phyloP scores from a whole-genome alignment of 2,113 vertebrate genomes.

The Emydocephalus ijimae region DNA sequence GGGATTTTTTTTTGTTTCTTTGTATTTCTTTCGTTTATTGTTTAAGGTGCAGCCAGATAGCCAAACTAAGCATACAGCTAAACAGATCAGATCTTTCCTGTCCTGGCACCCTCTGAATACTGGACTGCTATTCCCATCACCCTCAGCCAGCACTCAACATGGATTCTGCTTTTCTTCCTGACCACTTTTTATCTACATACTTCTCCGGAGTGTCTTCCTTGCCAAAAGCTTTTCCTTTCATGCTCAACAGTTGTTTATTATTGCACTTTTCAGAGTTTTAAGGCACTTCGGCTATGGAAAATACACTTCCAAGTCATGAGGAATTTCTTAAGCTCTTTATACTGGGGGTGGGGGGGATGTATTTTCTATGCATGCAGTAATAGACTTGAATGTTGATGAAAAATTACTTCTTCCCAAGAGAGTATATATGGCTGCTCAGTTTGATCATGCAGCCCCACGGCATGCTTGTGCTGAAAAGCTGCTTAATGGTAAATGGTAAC shows the following conservation, averaged over 20 bases:
- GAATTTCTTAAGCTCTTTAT: background rate
- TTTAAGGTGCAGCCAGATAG: background rate
- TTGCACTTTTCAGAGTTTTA: background rate
- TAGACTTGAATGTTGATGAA: background rate
- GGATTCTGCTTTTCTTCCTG: fast-evolving
- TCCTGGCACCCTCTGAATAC: background rate
- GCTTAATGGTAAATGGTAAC: background rate
- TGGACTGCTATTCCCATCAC: background rate
- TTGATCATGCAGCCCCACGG: background rate
- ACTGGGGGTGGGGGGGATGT: background rate
- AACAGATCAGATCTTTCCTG: background rate
- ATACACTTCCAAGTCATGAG: background rate
- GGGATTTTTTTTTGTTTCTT: background rate
- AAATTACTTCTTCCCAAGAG: background rate
- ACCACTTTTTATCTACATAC: background rate
- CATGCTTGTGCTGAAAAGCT: background rate
- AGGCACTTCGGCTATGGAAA: background rate
- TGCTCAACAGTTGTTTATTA: background rate
- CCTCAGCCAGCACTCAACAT: background rate
- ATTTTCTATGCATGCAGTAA: background rate
- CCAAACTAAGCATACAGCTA: background rate
- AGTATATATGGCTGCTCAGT: too few relatives aligned
- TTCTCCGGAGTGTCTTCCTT: background rate
- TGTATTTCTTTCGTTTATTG: background rate
- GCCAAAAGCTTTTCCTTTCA: background rate